These are phyloP conservation scores for Drosophila ogumai DNA, from an alignment of 1,140 invertebrate species.

Conservation along the genomic window DNA sequence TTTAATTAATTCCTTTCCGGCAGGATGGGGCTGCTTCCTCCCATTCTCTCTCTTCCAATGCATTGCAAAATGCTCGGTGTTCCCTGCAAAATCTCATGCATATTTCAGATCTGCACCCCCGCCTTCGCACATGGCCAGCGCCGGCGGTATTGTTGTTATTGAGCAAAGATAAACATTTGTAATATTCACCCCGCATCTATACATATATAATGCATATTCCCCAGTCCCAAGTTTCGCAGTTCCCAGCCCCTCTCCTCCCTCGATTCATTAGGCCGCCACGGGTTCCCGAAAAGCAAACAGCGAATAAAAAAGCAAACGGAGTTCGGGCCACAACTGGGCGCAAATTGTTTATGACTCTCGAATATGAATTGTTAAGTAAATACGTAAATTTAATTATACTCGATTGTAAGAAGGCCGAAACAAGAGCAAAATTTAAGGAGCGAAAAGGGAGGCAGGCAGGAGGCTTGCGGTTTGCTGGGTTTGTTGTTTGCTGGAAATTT, in stretches of 20 bases:
- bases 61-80: conserved; percentile 29
- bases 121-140: neutral
- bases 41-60: neutral
- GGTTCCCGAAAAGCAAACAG: conserved; percentile 40
- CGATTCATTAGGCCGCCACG: conserved; percentile 32
- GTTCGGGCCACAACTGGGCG: conserved; percentile 12
- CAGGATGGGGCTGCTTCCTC: conserved; percentile 24
- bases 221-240: conserved; percentile 4
- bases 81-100: conserved; percentile 34
- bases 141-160: conserved; percentile 36
- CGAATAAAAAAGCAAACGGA: conserved; percentile 46
- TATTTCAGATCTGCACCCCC: conserved; percentile 27
- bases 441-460: neutral
- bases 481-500: conserved; percentile 24
- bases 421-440: neutral
- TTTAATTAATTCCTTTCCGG: conserved; percentile 51
- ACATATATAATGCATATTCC: conserved; percentile 13
- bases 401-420: conserved; percentile 41
- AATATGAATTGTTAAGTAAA: conserved; percentile 67
- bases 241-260: neutral
- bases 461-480: neutral
- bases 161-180: conserved; percentile 70
- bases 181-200: conserved; percentile 47
- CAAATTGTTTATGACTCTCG: conserved; percentile 56
- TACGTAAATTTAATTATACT: conserved; percentile 68